Percentiles rank a stretch among this genome's conserved stretches.
Conservation (phyloP, 2,888 invertebrate genomes). For the Imbricaverruca yamaguchii region DNA sequence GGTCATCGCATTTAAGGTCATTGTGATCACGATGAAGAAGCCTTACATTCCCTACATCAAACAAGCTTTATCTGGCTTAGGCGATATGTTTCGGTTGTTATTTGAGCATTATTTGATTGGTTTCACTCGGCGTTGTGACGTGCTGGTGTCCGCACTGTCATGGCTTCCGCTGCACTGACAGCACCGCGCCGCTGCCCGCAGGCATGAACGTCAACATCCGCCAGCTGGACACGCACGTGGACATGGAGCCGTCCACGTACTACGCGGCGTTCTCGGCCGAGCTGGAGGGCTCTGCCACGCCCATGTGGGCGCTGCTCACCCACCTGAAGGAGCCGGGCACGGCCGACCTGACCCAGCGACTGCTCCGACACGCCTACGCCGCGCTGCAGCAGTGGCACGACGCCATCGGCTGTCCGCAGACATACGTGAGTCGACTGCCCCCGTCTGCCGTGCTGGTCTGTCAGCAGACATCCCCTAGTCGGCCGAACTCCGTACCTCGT, state of each 20-base stretch:
- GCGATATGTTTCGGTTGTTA: too few species aligned
- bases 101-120: too few species aligned
- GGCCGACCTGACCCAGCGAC: constrained; percentile 60
- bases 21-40: too few species aligned
- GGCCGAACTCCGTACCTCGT: too few species aligned
- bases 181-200: constrained; percentile 38
- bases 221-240: constrained; percentile 82
- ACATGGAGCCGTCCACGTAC: constrained; percentile 94
- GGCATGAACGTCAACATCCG: constrained; percentile 96
- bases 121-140: too few species aligned
- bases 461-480: too few species aligned
- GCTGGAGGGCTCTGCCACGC: constrained; percentile 91
- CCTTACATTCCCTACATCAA: too few species aligned
- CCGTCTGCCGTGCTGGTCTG: constrained; percentile 38
- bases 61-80: too few species aligned
- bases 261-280: constrained; percentile 97
- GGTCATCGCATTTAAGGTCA: too few species aligned
- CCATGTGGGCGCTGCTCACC: constrained; percentile 93
- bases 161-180: too few species aligned
- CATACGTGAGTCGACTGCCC: constrained; percentile 50
- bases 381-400: constrained; percentile 83
- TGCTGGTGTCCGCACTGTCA: too few species aligned
- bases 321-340: constrained; percentile 73
- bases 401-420: constrained; percentile 57
- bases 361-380: constrained; percentile 64